A percentile compares a stretch with the other conserved stretches of the same genome.
phyloP scores from a whole-genome alignment of 2,797 vertebrate species.

The Rachycentron canadum region DNA sequence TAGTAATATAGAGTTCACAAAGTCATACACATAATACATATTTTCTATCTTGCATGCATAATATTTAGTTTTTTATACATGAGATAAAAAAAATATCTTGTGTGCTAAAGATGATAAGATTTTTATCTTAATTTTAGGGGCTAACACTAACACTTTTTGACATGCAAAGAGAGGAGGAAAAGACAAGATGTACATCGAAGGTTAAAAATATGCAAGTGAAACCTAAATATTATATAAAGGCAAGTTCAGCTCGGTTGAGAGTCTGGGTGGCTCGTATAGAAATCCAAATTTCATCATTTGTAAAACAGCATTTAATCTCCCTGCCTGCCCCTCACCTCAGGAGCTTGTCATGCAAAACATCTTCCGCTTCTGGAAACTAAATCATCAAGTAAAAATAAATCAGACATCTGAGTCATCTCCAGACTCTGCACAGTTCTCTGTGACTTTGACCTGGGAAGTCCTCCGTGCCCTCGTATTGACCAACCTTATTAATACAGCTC shows the following conservation, averaged over 20 bases:
- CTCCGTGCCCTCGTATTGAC: neutral
- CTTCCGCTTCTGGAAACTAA: neutral
- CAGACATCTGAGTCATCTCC: neutral
- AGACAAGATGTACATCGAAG: too few species aligned
- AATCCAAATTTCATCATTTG: neutral
- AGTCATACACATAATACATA: too few species aligned
- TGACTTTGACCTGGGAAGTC: constrained; percentile 6
- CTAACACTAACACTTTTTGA: too few species aligned
- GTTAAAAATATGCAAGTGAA: too few species aligned
- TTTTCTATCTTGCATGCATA: too few species aligned
- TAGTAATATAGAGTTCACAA: neutral
- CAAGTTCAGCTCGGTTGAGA: too few species aligned
- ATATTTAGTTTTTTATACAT: too few species aligned
- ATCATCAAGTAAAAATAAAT: neutral
- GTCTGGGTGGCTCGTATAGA: neutral
- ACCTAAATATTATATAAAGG: too few species aligned
- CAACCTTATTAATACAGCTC: neutral
- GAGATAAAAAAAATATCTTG: too few species aligned
- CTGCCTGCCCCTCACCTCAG: neutral
- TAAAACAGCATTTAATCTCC: neutral
- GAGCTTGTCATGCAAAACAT: neutral
- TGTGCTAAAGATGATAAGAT: too few species aligned
- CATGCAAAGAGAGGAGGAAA: too few species aligned
- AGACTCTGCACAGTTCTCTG: neutral
- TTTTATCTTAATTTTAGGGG: too few species aligned